These are phyloP conservation scores for Neuroscelio doddi DNA, from an alignment of 2,888 invertebrate species.

Conservation along the genomic window DNA sequence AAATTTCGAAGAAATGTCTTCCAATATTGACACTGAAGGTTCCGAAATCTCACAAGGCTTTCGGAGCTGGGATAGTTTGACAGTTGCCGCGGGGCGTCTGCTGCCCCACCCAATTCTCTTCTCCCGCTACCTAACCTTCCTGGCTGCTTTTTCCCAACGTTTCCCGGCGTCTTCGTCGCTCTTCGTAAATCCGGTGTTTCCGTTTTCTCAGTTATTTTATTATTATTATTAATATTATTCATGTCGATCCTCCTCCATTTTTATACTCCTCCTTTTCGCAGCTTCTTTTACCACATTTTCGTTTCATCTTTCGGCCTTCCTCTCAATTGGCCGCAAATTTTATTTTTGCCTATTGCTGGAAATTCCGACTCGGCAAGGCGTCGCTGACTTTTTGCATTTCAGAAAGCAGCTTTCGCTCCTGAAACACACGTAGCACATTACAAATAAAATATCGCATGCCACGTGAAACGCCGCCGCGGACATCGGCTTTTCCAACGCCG, in stretches of 20 bases:
- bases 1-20: neutral
- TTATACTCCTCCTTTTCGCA: neutral
- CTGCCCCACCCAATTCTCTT: conserved; percentile 66
- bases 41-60: conserved; percentile 54
- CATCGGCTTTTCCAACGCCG: no score
- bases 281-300: neutral
- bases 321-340: no score
- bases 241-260: neutral
- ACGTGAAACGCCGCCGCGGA: conserved; percentile 2
- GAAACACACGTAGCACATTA: no score
- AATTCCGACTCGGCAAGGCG: no score
- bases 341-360: no score
- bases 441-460: conserved; percentile 3
- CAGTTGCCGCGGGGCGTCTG: conserved; percentile 71
- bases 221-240: no score
- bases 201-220: neutral
- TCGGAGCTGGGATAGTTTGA: conserved; percentile 69
- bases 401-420: no score
- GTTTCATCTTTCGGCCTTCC: no score
- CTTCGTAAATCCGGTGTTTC: neutral
- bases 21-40: conserved; percentile 2
- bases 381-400: no score
- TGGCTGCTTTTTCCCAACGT: conserved; percentile 17
- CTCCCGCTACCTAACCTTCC: conserved; percentile 24
- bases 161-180: conserved; percentile 18